A percentile compares a stretch with the other conserved stretches of the same genome.
Evolutionary conservation across 2,888 invertebrate species (phyloP).

Genomic region (Drosophila cracens): DNA sequence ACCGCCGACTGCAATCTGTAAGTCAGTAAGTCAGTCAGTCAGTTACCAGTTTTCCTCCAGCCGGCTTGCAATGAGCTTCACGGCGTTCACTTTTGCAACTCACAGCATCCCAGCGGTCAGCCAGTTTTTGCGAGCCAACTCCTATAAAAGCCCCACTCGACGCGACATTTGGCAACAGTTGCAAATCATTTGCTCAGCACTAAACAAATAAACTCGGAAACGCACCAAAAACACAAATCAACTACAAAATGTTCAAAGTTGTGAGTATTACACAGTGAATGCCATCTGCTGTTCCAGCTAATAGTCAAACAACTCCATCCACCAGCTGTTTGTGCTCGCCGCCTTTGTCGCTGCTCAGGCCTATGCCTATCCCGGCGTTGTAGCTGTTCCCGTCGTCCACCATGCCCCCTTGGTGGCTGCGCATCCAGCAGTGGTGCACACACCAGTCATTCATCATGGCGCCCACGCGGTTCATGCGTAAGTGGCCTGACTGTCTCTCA

Average conservation of each 20-base stretch:
- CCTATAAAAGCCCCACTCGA: slow-evolving; percentile 75
- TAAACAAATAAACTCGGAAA: slow-evolving; percentile 24
- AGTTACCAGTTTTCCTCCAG: slow-evolving; percentile 57
- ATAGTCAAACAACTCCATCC: slow-evolving; percentile 23
- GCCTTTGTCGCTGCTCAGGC: slow-evolving; percentile 76
- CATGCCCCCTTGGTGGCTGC: slow-evolving; percentile 54
- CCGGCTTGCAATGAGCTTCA: slow-evolving; percentile 68
- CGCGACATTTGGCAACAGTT: slow-evolving; percentile 73
- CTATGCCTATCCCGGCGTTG: slow-evolving; percentile 82
- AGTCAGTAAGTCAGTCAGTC: slow-evolving; percentile 25
- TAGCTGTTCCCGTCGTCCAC: slow-evolving; percentile 82
- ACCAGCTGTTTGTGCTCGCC: slow-evolving; percentile 83
- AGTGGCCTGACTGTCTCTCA: slow-evolving; percentile 31
- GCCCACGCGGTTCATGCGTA: slow-evolving; percentile 82
- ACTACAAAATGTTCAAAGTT: slow-evolving; percentile 83
- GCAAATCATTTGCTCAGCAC: slow-evolving; percentile 66
- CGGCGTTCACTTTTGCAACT: slow-evolving; percentile 70
- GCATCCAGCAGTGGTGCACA: slow-evolving; percentile 70
- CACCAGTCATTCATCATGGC: slow-evolving; percentile 79
- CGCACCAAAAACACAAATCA: slow-evolving; percentile 32
- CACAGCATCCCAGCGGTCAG: slow-evolving; percentile 44
- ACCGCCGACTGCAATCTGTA: background rate
- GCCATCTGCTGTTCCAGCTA: slow-evolving; percentile 33
- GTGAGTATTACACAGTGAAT: slow-evolving; percentile 71
- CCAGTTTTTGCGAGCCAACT: slow-evolving; percentile 17